Conservation (phyloP, 2,113 vertebrate species). For the Gyps fulvus region DNA sequence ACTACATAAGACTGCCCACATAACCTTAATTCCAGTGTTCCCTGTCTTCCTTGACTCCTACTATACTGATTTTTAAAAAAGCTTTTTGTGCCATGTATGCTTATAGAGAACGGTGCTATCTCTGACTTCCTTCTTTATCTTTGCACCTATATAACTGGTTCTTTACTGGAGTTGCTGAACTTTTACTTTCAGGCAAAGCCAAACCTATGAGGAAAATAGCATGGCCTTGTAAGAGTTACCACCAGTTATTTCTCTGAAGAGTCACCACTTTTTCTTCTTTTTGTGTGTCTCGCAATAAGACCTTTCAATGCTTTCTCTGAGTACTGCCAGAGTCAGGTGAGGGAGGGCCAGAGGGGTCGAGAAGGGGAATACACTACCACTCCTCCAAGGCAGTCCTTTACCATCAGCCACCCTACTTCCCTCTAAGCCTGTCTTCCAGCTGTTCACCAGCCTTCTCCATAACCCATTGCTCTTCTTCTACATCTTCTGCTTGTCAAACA, state of each 20-base stretch:
- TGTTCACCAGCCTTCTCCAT: not conserved
- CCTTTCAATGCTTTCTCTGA: not conserved
- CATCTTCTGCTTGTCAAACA: not conserved
- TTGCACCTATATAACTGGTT: not conserved
- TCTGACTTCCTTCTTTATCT: not conserved
- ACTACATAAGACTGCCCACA: not conserved
- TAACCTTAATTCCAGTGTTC: not conserved
- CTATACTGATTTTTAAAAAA: not conserved
- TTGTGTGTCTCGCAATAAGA: not conserved
- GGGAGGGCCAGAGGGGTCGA: not conserved
- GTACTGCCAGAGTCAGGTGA: not conserved
- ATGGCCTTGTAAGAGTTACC: not conserved
- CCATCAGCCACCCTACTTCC: not conserved
- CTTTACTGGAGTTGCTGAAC: not conserved
- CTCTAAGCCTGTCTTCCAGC: not conserved
- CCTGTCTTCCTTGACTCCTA: not conserved
- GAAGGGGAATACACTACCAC: not conserved
- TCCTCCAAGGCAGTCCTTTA: not conserved
- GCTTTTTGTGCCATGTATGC: not conserved
- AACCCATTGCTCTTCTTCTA: not conserved
- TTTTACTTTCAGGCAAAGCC: not conserved
- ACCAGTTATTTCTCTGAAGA: not conserved
- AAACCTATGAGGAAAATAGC: not conserved
- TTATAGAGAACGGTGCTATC: rapidly evolving
- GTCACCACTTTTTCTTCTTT: not conserved